A percentile compares a stretch with the other conserved stretches of the same genome.
Evolutionary conservation across 1,140 invertebrate species (phyloP).

Genomic region (Brachionus sp.): DNA sequence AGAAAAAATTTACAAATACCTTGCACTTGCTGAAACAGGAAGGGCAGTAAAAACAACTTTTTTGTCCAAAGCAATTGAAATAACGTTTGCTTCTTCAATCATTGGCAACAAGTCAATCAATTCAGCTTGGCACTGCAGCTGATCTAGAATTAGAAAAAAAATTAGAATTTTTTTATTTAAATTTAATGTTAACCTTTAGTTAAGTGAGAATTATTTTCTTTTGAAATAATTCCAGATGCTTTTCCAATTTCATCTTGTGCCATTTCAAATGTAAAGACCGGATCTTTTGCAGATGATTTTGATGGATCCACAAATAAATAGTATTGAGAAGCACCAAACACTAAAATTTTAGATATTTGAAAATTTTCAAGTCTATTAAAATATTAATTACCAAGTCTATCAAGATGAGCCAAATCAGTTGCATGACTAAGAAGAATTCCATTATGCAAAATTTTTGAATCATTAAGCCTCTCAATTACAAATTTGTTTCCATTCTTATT

Average conservation of each 20-base stretch:
- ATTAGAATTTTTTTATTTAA: not conserved
- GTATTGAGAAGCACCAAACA: conserved; percentile 40
- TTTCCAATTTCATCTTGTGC: conserved; percentile 64
- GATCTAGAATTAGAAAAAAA: conserved; percentile 54
- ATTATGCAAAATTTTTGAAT: conserved; percentile 63
- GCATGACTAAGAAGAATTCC: conserved; percentile 60
- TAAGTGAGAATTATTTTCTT: not conserved
- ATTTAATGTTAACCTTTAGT: not conserved
- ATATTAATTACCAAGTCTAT: conserved; percentile 55
- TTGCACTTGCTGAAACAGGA: conserved; percentile 64
- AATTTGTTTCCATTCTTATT: conserved; percentile 57
- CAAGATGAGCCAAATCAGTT: conserved; percentile 63
- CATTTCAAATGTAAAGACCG: conserved; percentile 53
- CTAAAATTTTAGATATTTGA: conserved; percentile 48
- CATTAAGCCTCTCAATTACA: conserved; percentile 58
- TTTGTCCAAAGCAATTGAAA: conserved; percentile 65
- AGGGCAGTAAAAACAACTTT: conserved; percentile 65
- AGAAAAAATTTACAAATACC: not conserved
- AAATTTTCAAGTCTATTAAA: not conserved
- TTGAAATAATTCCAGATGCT: conserved; percentile 1
- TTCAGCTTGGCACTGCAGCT: conserved; percentile 63
- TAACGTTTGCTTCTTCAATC: conserved; percentile 65
- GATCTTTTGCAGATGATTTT: conserved; percentile 43
- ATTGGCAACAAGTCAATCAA: conserved; percentile 64
- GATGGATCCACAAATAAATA: conserved; percentile 37